phyloP scores from a whole-genome alignment of 2,113 vertebrate genomes.

The Setophaga kirtlandii region DNA sequence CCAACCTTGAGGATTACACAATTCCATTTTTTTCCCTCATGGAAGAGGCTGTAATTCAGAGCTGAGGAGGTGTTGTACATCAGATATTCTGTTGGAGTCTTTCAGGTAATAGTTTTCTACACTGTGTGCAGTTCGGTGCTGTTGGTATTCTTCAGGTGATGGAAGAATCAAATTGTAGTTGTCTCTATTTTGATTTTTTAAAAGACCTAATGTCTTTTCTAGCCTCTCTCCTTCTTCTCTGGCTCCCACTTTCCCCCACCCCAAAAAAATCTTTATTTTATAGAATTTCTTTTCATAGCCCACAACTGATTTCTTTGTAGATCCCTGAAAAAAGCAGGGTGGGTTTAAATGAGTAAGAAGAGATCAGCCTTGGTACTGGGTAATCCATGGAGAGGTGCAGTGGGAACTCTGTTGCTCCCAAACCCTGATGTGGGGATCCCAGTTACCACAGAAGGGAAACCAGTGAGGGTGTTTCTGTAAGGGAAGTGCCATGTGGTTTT shows the following conservation, averaged over 20 bases:
- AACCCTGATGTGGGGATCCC: neutral
- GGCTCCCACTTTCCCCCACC: accelerated
- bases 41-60: neutral
- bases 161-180: neutral
- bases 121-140: neutral
- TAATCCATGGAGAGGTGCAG: neutral
- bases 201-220: neutral
- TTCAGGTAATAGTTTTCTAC: neutral
- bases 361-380: neutral
- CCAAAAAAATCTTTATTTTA: neutral
- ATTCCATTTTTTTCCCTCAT: neutral
- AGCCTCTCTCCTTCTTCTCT: neutral
- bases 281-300: neutral
- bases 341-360: neutral
- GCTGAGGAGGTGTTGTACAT: neutral
- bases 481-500: neutral
- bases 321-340: neutral
- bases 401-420: neutral
- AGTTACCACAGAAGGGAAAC: neutral
- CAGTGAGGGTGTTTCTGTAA: neutral
- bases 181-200: neutral
- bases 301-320: neutral
- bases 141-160: neutral
- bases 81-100: neutral
- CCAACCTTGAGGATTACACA: neutral